Percentiles rank a stretch among this genome's conserved stretches.
Evolutionary conservation across 2,113 vertebrate genomes (phyloP).

Genomic region (Rostratula benghalensis): DNA sequence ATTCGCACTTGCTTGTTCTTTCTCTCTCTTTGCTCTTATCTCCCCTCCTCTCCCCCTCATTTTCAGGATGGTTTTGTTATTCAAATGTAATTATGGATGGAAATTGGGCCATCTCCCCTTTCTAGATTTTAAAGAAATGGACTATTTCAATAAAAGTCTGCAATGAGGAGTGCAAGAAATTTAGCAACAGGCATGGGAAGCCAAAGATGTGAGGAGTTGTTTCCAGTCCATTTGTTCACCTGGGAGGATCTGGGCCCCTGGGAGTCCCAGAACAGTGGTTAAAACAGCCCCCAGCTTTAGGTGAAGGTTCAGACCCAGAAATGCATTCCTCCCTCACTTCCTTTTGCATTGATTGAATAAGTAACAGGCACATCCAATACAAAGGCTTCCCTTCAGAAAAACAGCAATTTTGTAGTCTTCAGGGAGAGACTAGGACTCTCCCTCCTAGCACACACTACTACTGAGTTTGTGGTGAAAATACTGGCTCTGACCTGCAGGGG

Average conservation of each 20-base stretch:
- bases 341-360: neutral
- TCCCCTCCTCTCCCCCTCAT: neutral
- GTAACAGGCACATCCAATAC: neutral
- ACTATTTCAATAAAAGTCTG: constrained; percentile 33
- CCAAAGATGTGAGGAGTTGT: neutral
- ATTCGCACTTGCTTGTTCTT: neutral
- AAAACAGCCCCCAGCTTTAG: neutral
- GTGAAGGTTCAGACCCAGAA: neutral
- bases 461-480: neutral
- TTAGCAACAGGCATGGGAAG: neutral
- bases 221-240: neutral
- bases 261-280: neutral
- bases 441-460: neutral
- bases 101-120: constrained; percentile 7
- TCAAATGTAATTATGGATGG: constrained; percentile 43
- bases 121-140: constrained; percentile 31
- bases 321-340: neutral
- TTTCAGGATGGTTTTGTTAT: constrained; percentile 28
- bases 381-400: neutral
- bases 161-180: neutral
- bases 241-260: neutral
- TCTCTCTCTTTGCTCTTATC: neutral
- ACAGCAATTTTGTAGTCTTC: neutral
- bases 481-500: neutral
- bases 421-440: neutral